Percentiles rank a stretch among this genome's conserved stretches.
Evolutionary conservation across 1,140 invertebrate species (phyloP).

Genomic region (Prorops nasuta): DNA sequence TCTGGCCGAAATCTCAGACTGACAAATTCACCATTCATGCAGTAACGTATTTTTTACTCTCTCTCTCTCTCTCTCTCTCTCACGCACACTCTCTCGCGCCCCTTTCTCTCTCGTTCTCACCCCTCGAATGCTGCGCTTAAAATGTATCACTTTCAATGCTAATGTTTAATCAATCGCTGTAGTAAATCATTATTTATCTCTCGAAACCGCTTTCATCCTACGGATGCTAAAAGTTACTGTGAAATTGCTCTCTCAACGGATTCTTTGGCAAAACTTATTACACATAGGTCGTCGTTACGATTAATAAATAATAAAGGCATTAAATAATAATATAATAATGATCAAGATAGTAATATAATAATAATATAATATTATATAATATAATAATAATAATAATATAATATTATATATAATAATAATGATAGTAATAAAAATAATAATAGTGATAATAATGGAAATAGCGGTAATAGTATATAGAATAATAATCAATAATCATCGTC

Average conservation of each 20-base stretch:
- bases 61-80: too few species aligned
- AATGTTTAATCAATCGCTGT: too few species aligned
- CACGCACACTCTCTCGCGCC: too few species aligned
- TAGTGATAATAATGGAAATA: conserved; percentile 26
- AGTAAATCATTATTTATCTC: neutral
- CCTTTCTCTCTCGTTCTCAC: too few species aligned
- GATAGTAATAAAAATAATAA: conserved; percentile 29
- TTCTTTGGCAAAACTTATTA: conserved; percentile 60
- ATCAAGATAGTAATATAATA: conserved; percentile 39
- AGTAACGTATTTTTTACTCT: too few species aligned
- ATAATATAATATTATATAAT: conserved; percentile 37
- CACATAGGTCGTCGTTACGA: conserved; percentile 53
- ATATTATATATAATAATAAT: conserved; percentile 38
- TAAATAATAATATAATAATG: conserved; percentile 47
- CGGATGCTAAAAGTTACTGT: conserved; percentile 35
- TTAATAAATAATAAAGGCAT: conserved; percentile 56
- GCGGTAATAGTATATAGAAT: conserved; percentile 23
- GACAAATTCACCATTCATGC: conserved; percentile 13
- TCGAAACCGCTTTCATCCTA: conserved; percentile 17
- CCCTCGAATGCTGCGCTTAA: too few species aligned
- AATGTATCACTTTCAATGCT: too few species aligned
- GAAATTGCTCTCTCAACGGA: conserved; percentile 41
- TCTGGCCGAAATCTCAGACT: conserved; percentile 21
- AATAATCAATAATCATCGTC: conserved; percentile 30
- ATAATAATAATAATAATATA: conserved; percentile 31